phyloP scores from a whole-genome alignment of 2,797 vertebrate species.

The Platyrinchus mystaceus region DNA sequence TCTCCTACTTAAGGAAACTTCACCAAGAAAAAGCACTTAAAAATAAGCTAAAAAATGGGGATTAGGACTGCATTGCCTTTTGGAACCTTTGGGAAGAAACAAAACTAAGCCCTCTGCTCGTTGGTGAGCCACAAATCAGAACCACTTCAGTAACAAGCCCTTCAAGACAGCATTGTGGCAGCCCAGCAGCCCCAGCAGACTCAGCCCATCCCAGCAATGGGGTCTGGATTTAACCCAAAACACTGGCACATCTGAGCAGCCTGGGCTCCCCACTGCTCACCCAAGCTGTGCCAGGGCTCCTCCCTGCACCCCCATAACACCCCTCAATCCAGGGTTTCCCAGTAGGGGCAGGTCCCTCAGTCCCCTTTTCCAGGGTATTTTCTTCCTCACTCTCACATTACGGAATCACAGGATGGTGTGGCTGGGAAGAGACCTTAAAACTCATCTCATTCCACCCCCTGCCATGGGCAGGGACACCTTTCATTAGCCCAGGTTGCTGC shows the following conservation, averaged over 20 bases:
- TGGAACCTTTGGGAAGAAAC: neutral
- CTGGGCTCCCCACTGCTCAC: neutral
- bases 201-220: neutral
- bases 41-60: neutral
- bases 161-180: neutral
- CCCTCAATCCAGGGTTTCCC: neutral
- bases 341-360: neutral
- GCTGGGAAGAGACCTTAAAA: neutral
- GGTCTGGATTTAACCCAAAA: neutral
- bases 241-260: neutral
- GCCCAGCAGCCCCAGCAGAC: neutral
- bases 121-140: neutral
- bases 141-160: neutral
- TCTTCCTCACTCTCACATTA: neutral
- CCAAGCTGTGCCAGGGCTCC: neutral
- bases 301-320: no score
- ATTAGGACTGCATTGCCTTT: neutral
- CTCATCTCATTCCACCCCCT: rapidly evolving
- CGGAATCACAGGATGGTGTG: neutral
- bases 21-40: conserved; percentile 11
- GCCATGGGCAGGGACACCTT: neutral
- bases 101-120: neutral
- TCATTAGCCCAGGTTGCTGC: rapidly evolving
- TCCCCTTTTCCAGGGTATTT: neutral
- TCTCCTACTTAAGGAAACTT: conserved; percentile 45